Percentiles rank a stretch among this genome's conserved stretches.
Evolutionary conservation across 64 coral and sea anemone species (phyloP).

Genomic region (Exaiptasia diaphana): DNA sequence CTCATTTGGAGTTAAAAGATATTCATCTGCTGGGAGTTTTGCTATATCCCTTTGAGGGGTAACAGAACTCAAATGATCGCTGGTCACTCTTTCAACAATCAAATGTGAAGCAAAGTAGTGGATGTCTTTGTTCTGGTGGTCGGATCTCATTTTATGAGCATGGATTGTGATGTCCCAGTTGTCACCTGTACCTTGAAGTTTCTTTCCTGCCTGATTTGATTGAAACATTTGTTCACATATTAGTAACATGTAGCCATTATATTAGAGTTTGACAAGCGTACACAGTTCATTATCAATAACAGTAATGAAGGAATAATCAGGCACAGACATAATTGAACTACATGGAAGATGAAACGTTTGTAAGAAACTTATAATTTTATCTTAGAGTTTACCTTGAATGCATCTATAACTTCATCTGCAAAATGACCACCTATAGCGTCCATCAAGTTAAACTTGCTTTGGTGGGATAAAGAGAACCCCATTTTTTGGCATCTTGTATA

Average conservation of each 20-base stretch:
- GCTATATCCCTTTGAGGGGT: constrained; percentile 11
- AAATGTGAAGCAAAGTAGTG: constrained; percentile 30
- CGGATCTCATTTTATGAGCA: no score
- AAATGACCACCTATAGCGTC: constrained; percentile 34
- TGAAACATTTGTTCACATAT: no score
- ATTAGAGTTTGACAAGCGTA: no score
- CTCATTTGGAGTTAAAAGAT: background rate
- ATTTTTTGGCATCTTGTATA: constrained; percentile 16
- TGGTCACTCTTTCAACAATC: constrained; percentile 33
- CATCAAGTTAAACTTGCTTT: constrained; percentile 7
- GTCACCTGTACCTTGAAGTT: no score
- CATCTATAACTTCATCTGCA: constrained; percentile 1
- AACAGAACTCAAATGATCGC: background rate
- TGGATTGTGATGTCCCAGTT: constrained; percentile 13
- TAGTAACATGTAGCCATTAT: no score
- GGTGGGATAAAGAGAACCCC: background rate
- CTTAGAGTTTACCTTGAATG: constrained; percentile 1
- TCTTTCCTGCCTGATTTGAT: no score
- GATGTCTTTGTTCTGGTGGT: constrained; percentile 9
- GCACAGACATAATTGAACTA: no score
- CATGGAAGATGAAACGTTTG: no score
- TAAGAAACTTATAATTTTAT: no score
- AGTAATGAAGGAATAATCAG: no score
- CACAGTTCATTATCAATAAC: no score
- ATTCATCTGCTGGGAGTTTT: background rate